Evolutionary conservation across 1,140 invertebrate genomes (phyloP).

Genomic region (Stegodyphus mimosarum): DNA sequence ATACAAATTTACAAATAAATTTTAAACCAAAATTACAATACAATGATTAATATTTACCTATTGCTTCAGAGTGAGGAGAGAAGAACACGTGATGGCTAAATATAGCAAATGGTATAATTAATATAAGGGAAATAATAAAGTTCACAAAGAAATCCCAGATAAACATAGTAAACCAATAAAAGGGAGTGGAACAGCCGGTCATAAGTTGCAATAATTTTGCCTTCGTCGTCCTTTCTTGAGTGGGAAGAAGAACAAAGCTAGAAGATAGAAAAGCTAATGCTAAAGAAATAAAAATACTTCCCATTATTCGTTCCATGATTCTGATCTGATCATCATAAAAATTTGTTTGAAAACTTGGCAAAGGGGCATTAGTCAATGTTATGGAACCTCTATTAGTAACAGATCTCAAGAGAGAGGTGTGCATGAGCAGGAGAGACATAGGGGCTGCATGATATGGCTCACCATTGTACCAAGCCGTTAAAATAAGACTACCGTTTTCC

Average conservation of each 20-base stretch:
- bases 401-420: conserved; percentile 43
- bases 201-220: conserved; percentile 63
- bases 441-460: conserved; percentile 49
- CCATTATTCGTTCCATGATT: not conserved
- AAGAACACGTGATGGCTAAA: conserved; percentile 20
- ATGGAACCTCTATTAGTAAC: conserved; percentile 23
- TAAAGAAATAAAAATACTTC: conserved; percentile 59
- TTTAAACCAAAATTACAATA: too few species aligned
- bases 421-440: conserved; percentile 40
- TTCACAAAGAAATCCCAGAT: conserved; percentile 57
- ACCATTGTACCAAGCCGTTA: conserved; percentile 61
- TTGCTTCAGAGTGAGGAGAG: conserved; percentile 20
- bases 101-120: conserved; percentile 55
- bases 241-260: conserved; percentile 61
- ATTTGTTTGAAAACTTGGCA: not conserved
- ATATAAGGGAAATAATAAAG: conserved; percentile 27
- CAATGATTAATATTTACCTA: conserved; percentile 14
- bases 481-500: not conserved
- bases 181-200: conserved; percentile 51
- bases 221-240: conserved; percentile 62
- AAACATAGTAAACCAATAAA: conserved; percentile 61
- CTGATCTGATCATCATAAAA: not conserved
- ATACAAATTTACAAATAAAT: too few species aligned
- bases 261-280: conserved; percentile 62
- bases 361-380: conserved; percentile 24